phyloP scores from a whole-genome alignment of 2,113 vertebrate genomes.

The Prunella himalayana region DNA sequence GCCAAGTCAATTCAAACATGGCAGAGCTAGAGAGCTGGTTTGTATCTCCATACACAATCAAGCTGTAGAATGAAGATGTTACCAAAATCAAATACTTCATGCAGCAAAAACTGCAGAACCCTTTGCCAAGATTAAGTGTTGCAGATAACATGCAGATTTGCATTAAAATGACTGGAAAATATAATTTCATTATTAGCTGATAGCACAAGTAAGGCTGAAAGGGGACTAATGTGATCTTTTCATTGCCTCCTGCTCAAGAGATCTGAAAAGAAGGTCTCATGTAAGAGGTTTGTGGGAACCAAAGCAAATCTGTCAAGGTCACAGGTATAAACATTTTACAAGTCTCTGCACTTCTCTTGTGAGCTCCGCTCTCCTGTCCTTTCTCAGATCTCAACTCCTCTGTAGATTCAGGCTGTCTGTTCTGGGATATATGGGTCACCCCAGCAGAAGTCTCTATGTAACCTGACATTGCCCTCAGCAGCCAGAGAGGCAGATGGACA shows the following conservation, averaged over 20 bases:
- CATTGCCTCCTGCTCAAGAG: neutral
- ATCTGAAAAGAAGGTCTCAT: neutral
- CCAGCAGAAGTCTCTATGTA: neutral
- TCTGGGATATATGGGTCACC: neutral
- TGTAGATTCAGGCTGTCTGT: neutral
- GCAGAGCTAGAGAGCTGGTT: neutral
- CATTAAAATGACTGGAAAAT: neutral
- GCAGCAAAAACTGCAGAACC: fast-evolving
- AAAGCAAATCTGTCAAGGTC: neutral
- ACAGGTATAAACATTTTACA: neutral
- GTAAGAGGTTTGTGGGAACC: neutral
- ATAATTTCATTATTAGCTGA: neutral
- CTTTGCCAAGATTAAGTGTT: neutral
- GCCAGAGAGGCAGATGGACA: neutral
- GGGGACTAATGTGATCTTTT: neutral
- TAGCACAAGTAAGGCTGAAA: neutral
- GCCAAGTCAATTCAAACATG: neutral
- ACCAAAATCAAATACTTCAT: neutral
- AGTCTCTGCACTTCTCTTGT: neutral
- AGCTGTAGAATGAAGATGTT: neutral
- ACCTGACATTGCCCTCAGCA: neutral
- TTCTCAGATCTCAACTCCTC: neutral
- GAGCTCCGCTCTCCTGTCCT: neutral
- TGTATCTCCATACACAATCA: neutral
- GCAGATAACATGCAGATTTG: neutral